Base-by-base conservation (phyloP, 2,797 vertebrate species). In the Myotis planiceps region DNA sequence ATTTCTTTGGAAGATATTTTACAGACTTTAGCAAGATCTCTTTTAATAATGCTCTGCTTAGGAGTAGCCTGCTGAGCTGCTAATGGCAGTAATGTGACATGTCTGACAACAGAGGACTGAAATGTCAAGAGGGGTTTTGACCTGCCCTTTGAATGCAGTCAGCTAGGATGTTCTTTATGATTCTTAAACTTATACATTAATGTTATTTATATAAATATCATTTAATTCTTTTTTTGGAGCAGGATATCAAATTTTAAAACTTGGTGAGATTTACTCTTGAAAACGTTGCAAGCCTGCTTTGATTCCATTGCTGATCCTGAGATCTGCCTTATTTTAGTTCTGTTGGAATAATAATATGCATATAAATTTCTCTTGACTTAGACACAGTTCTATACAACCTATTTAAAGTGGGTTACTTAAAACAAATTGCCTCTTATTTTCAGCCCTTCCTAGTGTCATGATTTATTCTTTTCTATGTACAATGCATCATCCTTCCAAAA, bases 71-170 rank as follows among this genome's bases (percentile, higher is more conserved):
- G 58, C 95, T 66, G 82, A 84, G 81, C 13, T 98, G 71, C 68
- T 96, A 78, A 80, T 91, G 79, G 80, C 45, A 86, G 68, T 29
- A 90, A 92, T 60, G 34, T 89, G 89, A 97, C 97, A 83, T 92
- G 72, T 82, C 85, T 58, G 60, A 85, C 82, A 96, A 34, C 21
- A 4, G 8, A 45, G 60, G 39, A 32, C 66, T 84, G 45, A 42
- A 88, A 39, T 83, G 78, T 95, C 94, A 78, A 47, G 88, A 84
- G 71, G 71, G 16, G 12, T 60, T 75, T 76, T 88, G 88, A 76
- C 78, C 29, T 96, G 47, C 37, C 27, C 82, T 92, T 69, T 34
- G 42, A 89, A 39, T 83, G 19, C 29, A 37, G 8, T 92, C 93
- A 72, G 45, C 71, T 74, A 60, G 55, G 45, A 39, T 71, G 23